A percentile compares a stretch with the other conserved stretches of the same genome.
phyloP scores from a whole-genome alignment of 2,113 vertebrate genomes.

The Piliocolobus tephrosceles region DNA sequence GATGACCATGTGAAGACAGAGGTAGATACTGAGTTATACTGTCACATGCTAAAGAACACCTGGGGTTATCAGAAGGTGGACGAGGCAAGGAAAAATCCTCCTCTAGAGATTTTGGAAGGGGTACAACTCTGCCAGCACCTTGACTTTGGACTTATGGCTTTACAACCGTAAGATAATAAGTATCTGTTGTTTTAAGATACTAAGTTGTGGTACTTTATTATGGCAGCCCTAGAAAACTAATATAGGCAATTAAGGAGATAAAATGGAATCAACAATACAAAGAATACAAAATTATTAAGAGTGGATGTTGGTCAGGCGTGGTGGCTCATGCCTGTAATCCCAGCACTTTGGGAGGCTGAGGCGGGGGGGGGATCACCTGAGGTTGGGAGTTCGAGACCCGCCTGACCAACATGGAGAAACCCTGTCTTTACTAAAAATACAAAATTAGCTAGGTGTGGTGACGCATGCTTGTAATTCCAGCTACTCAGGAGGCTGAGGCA shows the following conservation, averaged over 20 bases:
- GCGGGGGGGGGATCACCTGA: too few species aligned
- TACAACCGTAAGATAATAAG: background rate
- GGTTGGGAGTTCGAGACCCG: too few species aligned
- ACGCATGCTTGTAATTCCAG: too few species aligned
- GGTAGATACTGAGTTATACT: background rate
- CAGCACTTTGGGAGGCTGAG: too few species aligned
- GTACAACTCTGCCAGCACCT: background rate
- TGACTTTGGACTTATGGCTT: background rate
- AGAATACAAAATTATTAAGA: background rate
- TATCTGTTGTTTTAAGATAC: conserved; percentile 6
- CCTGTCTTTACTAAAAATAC: too few species aligned
- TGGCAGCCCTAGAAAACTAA: background rate
- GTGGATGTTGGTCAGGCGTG: too few species aligned
- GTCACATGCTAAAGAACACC: background rate
- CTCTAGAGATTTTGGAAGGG: background rate
- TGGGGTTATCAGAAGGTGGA: background rate
- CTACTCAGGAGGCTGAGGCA: too few species aligned
- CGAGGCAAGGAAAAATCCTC: background rate
- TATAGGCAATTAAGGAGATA: background rate
- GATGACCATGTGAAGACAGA: background rate
- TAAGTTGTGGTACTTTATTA: background rate
- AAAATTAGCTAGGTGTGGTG: too few species aligned
- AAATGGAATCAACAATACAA: background rate
- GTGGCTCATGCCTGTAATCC: too few species aligned
- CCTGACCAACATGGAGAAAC: too few species aligned